These are phyloP conservation scores for Plecturocebus donacophilus DNA, from an alignment of 2,113 vertebrate genomes.

Conservation along the genomic window DNA sequence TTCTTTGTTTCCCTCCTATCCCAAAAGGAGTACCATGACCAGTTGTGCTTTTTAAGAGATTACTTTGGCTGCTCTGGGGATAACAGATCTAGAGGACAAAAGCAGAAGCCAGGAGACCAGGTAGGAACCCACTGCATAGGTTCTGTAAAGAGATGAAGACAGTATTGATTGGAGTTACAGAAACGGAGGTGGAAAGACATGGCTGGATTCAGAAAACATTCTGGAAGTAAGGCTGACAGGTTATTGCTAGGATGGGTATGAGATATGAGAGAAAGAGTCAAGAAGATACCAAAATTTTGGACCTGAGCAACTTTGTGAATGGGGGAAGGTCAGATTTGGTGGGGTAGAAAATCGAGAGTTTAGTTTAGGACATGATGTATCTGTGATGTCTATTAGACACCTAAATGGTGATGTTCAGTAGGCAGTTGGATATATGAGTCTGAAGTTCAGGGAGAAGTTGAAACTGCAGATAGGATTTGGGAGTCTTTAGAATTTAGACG, in stretches of 20 bases:
- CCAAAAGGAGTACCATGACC: not conserved
- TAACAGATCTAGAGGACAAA: not conserved
- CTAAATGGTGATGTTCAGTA: not conserved
- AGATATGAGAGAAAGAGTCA: not conserved
- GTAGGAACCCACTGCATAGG: not conserved
- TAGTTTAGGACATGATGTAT: not conserved
- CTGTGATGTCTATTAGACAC: not conserved
- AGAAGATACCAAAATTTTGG: not conserved
- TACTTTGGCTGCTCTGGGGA: not conserved
- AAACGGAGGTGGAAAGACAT: not conserved
- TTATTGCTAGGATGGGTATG: not conserved
- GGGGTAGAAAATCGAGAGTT: not conserved
- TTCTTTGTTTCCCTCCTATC: not conserved
- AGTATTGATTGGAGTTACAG: not conserved
- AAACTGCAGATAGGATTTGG: not conserved
- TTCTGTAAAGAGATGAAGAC: not conserved
- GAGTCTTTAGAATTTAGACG: not conserved
- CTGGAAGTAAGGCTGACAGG: not conserved
- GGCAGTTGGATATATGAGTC: not conserved
- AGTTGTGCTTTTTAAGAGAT: not conserved
- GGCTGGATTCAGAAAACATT: not conserved
- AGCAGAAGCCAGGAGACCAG: not conserved
- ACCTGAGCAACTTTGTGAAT: not conserved
- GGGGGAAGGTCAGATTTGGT: not conserved
- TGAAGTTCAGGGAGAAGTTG: not conserved